A percentile compares a stretch with the other conserved stretches of the same genome.
These are phyloP conservation scores for Pelmatolapia mariae DNA, from an alignment of 2,113 vertebrate species.

Conservation along the genomic window DNA sequence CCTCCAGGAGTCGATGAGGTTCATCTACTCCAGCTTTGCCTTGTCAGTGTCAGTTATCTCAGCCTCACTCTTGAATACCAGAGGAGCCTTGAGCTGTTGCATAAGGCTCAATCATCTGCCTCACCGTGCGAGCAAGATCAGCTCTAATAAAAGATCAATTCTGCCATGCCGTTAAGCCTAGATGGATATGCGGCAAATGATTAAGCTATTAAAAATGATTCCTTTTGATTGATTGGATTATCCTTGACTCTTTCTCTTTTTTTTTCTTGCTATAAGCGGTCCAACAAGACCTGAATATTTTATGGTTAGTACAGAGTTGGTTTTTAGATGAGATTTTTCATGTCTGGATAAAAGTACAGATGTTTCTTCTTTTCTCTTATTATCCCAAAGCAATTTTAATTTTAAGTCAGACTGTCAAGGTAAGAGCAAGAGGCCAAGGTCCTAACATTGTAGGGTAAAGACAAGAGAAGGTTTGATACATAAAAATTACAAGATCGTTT, in stretches of 20 bases:
- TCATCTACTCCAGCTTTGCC: conserved; percentile 25
- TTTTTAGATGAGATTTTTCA: conserved; percentile 11
- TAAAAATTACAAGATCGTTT: neutral
- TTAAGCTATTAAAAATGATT: neutral
- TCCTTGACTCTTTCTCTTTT: neutral
- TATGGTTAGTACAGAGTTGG: neutral
- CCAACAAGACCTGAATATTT: neutral
- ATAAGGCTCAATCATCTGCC: neutral
- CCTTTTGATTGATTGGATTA: conserved; percentile 1
- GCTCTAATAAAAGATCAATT: neutral
- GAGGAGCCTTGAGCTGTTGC: neutral
- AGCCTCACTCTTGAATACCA: conserved; percentile 1
- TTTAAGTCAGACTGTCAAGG: neutral
- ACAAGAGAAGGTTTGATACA: neutral
- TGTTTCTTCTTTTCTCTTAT: neutral
- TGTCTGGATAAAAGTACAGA: neutral
- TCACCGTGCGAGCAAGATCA: neutral
- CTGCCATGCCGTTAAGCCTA: neutral
- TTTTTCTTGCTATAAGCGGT: neutral
- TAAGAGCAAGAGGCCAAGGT: neutral
- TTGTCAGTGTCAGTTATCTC: conserved; percentile 39
- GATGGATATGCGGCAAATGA: neutral
- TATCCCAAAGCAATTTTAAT: neutral
- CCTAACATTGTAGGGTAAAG: neutral
- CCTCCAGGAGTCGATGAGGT: conserved; percentile 37